Evolutionary conservation across 2,888 invertebrate species (phyloP).

Genomic region (Lepetodrilus schrolli): DNA sequence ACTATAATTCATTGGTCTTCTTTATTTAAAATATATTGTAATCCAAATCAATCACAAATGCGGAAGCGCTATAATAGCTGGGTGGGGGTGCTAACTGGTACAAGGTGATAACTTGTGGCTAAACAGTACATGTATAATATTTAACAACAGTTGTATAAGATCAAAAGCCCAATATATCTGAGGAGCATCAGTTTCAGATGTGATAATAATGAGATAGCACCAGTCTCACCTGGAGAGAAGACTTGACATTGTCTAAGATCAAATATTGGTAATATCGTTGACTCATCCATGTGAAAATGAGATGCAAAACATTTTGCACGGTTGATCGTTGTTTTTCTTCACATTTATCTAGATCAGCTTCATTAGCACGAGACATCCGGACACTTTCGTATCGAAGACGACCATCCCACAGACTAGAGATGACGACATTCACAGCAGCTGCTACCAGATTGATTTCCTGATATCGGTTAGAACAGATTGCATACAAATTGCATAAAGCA

Average conservation of each 20-base stretch:
- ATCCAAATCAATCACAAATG: no score
- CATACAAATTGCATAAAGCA: background rate
- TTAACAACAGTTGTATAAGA: no score
- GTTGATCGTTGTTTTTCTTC: background rate
- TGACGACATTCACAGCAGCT: background rate
- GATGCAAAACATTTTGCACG: background rate
- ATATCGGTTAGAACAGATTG: background rate
- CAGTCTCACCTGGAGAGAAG: background rate
- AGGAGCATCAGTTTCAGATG: no score
- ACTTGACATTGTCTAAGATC: background rate
- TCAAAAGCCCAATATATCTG: no score
- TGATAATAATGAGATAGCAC: no score
- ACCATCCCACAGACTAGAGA: background rate
- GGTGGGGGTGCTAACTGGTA: no score
- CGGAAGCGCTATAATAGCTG: no score
- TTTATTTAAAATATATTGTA: no score
- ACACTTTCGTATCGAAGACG: background rate
- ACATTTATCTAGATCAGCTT: background rate
- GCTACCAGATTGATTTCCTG: background rate
- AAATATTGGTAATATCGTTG: background rate
- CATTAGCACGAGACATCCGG: background rate
- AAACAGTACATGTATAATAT: no score
- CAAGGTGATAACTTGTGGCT: no score
- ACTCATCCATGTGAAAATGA: background rate
- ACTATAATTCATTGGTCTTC: no score